Base-by-base conservation (phyloP, 2,113 vertebrate species). In the Podiceps cristatus region DNA sequence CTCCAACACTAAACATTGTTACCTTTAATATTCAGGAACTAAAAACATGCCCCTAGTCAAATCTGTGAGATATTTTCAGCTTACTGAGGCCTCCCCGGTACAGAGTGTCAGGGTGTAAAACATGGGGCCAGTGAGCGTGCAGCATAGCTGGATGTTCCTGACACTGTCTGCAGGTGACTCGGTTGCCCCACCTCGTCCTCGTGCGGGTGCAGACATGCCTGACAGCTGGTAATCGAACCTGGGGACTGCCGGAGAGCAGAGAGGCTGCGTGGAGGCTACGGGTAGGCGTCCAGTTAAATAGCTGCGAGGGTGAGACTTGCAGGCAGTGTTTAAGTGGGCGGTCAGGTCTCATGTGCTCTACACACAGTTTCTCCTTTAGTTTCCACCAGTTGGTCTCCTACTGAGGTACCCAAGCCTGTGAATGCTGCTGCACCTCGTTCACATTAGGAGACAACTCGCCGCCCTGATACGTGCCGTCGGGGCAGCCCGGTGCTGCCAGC, bases 401-500 rank as follows among this genome's bases (percentile, higher is more conserved):
- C 5, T 25, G 37, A 63, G 20, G 11, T 49, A 22, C 45, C 29
- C n/a, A 64, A 60, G 35, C 11, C 47, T 2, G 0, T 55, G 71
- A 59, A 33, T 16, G 27, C 18, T 69, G 37, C 33, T 45, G 9
- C 16, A 44, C 7, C 18, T 55, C 0, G 0, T 45, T 78, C 3
- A 4, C 19, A 9, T 49, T 24, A 49, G 53, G 12, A 88, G 29
- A 42, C 3, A 9, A 18, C 3, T 2, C 27, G 15, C n/a, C 29
- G 31, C 28, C 8, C 10, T 63, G 14, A 0, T 33, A 52, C 0
- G 0, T 37, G n/a, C 15, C 2, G 0, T 14, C 0, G 2, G 53
- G 22, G 35, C 15, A 72, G 10, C 13, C 29, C 3, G 3, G 29
- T 74, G 40, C 66, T 53, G 29, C 18, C 53, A 76, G 33, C 3